Evolutionary conservation across 2,888 invertebrate species (phyloP).

Genomic region (Atrina japonica): DNA sequence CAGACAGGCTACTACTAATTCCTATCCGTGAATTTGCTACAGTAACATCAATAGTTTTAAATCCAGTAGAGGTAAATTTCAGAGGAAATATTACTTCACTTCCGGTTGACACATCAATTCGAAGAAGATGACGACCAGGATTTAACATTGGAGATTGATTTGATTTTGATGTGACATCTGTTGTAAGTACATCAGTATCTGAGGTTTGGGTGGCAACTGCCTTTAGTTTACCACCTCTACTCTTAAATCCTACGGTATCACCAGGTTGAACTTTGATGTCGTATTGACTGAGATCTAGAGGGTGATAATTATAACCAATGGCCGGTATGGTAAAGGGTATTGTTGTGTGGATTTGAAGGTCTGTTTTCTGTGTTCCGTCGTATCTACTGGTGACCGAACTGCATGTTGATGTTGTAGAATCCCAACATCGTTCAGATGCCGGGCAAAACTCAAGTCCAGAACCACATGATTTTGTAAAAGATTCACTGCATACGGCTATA

Average conservation of each 20-base stretch:
- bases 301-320: conserved; percentile 52
- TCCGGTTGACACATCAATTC: conserved; percentile 43
- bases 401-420: conserved; percentile 20
- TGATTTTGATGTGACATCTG: conserved; percentile 37
- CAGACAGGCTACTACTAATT: conserved; percentile 39
- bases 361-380: conserved; percentile 40
- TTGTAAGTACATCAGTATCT: conserved; percentile 24
- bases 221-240: conserved; percentile 32
- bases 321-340: conserved; percentile 27
- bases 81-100: conserved; percentile 29
- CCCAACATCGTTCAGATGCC: conserved; percentile 23
- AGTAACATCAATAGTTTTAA: conserved; percentile 41
- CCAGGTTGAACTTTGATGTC: conserved; percentile 54
- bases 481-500: conserved; percentile 31
- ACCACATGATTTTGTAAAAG: conserved; percentile 30
- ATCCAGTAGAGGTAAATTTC: conserved; percentile 25
- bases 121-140: conserved; percentile 41
- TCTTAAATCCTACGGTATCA: conserved; percentile 61
- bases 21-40: conserved; percentile 45
- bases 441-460: conserved; percentile 36
- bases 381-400: conserved; percentile 8
- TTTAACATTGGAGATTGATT: background rate
- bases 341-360: conserved; percentile 23
- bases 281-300: conserved; percentile 30
- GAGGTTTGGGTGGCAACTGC: conserved; percentile 21